Conservation (phyloP, 2,888 invertebrate genomes). For the Eristalis tenax region DNA sequence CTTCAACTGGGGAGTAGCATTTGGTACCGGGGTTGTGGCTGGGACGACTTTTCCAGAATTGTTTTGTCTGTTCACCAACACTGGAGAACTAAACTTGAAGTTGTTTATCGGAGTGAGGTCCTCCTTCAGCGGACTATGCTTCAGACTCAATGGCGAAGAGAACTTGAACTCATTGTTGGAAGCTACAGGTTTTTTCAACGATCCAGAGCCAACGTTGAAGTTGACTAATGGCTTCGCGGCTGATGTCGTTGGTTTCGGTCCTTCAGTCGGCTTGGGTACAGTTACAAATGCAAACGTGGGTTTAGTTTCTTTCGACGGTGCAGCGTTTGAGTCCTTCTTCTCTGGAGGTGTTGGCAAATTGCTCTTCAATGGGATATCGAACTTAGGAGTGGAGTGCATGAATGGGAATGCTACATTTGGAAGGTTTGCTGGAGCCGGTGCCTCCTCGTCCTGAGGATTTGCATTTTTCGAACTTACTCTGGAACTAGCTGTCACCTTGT, state of each 20-base stretch:
- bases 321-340: constrained; percentile 81
- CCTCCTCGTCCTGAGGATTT: constrained; percentile 78
- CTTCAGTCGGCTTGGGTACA: constrained; percentile 73
- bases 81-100: constrained; percentile 84
- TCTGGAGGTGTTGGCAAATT: constrained; percentile 77
- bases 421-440: constrained; percentile 82
- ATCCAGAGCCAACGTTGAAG: constrained; percentile 35
- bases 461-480: constrained; percentile 59
- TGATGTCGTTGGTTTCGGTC: constrained; percentile 25
- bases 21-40: background rate
- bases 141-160: constrained; percentile 82
- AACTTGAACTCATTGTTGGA: constrained; percentile 78
- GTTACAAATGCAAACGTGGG: constrained; percentile 34
- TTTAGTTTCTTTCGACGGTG: constrained; percentile 74
- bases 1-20: constrained; percentile 77
- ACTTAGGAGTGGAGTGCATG: constrained; percentile 79
- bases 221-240: constrained; percentile 36
- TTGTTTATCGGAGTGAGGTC: constrained; percentile 82
- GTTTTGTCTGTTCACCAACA: constrained; percentile 75
- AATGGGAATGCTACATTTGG: constrained; percentile 81
- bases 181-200: constrained; percentile 9
- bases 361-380: constrained; percentile 78
- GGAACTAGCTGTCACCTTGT: constrained; percentile 69
- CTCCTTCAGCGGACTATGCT: constrained; percentile 75
- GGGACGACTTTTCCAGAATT: background rate